These are phyloP conservation scores for Ophiodon elongatus DNA, from an alignment of 2,113 vertebrate species.

Conservation along the genomic window DNA sequence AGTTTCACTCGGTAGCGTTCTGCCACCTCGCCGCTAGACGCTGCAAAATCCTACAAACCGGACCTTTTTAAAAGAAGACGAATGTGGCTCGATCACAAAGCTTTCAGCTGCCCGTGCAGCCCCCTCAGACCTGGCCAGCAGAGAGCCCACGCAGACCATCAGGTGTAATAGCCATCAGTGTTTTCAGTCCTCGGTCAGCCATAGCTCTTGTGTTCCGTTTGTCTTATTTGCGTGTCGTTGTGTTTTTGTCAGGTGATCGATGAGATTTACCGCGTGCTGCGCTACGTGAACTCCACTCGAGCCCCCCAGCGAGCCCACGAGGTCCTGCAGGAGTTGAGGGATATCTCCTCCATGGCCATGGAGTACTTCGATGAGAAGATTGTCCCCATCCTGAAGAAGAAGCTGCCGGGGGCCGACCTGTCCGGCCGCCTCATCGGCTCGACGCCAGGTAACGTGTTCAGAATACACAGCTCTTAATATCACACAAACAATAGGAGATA, in stretches of 20 bases:
- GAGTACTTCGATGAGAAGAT: slow-evolving; percentile 99
- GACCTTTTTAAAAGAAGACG: neutral
- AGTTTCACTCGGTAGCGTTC: too few species aligned
- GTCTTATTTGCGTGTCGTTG: neutral
- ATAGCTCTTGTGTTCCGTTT: neutral
- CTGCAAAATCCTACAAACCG: too few species aligned
- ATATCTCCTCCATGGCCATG: slow-evolving; percentile 99
- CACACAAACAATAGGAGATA: too few species aligned
- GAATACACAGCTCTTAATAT: neutral
- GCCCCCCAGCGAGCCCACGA: slow-evolving; percentile 98
- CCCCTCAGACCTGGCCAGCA: neutral
- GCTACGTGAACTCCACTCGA: slow-evolving; percentile 98
- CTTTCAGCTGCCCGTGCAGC: neutral
- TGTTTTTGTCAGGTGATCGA: slow-evolving; percentile 94
- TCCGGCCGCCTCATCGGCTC: slow-evolving; percentile 97
- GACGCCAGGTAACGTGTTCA: slow-evolving; percentile 89
- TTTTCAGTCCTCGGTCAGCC: too few species aligned
- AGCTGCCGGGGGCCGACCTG: slow-evolving; percentile 95
- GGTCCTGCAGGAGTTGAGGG: slow-evolving; percentile 96
- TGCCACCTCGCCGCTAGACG: too few species aligned
- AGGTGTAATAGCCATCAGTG: neutral
- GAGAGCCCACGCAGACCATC: neutral
- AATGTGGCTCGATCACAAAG: neutral
- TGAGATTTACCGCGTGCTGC: slow-evolving; percentile 97
- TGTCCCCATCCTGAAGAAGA: slow-evolving; percentile 98